Evolutionary conservation across 1,140 invertebrate genomes (phyloP).

Genomic region (Heterodera schachtii): DNA sequence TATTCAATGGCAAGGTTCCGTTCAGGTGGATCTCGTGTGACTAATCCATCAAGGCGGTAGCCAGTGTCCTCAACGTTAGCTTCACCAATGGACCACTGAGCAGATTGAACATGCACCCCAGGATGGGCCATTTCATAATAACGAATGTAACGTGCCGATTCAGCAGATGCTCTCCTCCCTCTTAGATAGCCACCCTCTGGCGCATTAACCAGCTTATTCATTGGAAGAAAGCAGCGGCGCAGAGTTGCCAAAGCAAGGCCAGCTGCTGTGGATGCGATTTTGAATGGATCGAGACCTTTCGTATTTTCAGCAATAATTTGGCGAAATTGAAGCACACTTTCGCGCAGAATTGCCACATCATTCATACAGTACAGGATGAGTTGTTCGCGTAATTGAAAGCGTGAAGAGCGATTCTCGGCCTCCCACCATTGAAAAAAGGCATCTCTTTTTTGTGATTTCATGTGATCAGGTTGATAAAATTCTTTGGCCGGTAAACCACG

Average conservation of each 20-base stretch:
- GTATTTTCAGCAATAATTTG: constrained; percentile 10
- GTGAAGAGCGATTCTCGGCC: not conserved
- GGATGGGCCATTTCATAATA: constrained; percentile 16
- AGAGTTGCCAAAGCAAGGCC: constrained; percentile 8
- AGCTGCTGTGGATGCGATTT: constrained; percentile 1
- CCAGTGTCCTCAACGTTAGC: constrained; percentile 17
- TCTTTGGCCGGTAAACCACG: not conserved
- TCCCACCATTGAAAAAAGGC: not conserved
- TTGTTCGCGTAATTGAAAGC: no score
- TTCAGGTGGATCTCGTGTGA: not conserved
- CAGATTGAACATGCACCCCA: not conserved
- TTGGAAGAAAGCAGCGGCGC: constrained; percentile 17
- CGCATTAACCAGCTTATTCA: not conserved
- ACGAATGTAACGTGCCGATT: constrained; percentile 8
- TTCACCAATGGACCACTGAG: constrained; percentile 10
- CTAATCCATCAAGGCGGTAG: constrained; percentile 9
- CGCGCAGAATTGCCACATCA: constrained; percentile 24
- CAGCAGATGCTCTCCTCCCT: not conserved
- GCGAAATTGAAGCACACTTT: constrained; percentile 1
- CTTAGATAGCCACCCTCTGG: constrained; percentile 19
- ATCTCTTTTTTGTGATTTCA: not conserved
- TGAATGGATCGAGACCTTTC: constrained; percentile 11
- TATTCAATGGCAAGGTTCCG: constrained; percentile 21
- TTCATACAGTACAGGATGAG: not conserved
- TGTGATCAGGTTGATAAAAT: constrained; percentile 4